Percentiles rank a stretch among this genome's conserved stretches.
These are phyloP conservation scores for Masticophis lateralis DNA, from an alignment of 2,797 vertebrate genomes.

Conservation along the genomic window DNA sequence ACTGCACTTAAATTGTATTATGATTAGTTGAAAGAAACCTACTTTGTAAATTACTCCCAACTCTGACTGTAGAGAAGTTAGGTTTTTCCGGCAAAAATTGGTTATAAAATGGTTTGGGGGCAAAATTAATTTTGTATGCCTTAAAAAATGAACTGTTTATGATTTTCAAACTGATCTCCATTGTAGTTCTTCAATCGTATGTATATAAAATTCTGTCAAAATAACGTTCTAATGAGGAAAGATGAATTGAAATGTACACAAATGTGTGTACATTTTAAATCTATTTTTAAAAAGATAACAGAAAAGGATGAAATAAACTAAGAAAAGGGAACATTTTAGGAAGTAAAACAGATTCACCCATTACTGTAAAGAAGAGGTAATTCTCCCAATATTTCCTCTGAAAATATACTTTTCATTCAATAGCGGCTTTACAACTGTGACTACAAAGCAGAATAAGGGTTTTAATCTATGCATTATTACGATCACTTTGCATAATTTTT, in stretches of 20 bases:
- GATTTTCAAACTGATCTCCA: neutral
- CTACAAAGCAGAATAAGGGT: neutral
- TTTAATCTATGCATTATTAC: neutral
- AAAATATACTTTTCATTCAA: neutral
- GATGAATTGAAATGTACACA: neutral
- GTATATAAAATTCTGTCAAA: neutral
- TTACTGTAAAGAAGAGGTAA: neutral
- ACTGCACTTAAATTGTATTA: neutral
- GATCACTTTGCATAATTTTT: neutral
- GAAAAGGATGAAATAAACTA: neutral
- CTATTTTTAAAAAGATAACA: neutral
- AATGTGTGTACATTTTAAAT: neutral
- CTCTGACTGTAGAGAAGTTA: neutral
- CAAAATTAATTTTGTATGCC: neutral
- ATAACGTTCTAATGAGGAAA: neutral
- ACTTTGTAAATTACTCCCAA: neutral
- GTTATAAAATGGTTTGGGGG: neutral
- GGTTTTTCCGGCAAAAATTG: neutral
- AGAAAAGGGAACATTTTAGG: neutral
- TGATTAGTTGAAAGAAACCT: neutral
- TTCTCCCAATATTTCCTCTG: neutral
- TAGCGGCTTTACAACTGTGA: neutral
- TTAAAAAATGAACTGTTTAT: neutral
- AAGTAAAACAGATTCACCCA: neutral
- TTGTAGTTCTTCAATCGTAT: neutral